Base-by-base conservation (phyloP, 2,113 vertebrate species). In the Sturnus vulgaris region DNA sequence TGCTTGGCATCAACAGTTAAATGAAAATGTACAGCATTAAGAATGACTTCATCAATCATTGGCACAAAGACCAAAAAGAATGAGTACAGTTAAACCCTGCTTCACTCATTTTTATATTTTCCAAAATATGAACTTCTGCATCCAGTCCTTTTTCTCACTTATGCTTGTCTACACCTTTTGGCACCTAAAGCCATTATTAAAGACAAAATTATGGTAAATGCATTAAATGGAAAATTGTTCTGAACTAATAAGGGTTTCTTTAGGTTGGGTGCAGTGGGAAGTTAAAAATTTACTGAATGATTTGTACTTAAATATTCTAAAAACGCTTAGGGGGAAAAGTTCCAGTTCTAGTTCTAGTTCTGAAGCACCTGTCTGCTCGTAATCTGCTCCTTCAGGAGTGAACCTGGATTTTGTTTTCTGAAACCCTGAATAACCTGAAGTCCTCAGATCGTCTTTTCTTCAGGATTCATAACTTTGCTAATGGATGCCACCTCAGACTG, bases 281-380 rank as follows among this genome's bases (percentile, higher is more conserved):
- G 17, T 39, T n/a, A 39, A 79, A 75, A 40, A 27, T 6, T 18
- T 39, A 25, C 30, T 70, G 13, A 69, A 56, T 40, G 56, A 11
- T 35, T 86, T 65, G 2, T 10, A 53, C 4, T 72, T 53, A 13
- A 6, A 17, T 49, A 4, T 69, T 78, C 8, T 68, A 57, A 22
- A 79, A 72, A 35, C 0, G 0, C 52, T 80, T 59, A 44, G 5
- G 2, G 7, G 6, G 5, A 35, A 53, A 60, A 27, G 2, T 59
- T 64, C 18, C 35, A 31, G 16, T 69, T 63, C 30, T 61, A 27
- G 19, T 35, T 70, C 8, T 69, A 50, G n/a, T 30, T 69, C 9
- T 73, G 30, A 83, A 88, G 6, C 7, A 7, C 30, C 16, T n/a
- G 0, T 64, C 19, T 61, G n/a, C 4, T 73, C 1, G 0, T 59